phyloP scores from a whole-genome alignment of 2,888 invertebrate genomes.

The Neoascia interrupta region DNA sequence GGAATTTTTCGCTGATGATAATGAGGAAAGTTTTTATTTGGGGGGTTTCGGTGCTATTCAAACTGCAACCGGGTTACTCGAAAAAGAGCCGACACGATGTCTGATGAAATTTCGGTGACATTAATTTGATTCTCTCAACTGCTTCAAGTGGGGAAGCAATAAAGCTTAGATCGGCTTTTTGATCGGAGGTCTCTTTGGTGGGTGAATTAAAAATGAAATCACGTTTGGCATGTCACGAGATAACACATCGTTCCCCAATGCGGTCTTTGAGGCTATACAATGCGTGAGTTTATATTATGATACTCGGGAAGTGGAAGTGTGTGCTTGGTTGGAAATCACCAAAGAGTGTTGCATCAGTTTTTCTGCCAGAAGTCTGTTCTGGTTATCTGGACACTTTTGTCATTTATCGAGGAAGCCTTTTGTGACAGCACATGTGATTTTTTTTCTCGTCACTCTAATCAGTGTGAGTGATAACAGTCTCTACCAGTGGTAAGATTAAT shows the following conservation, averaged over 20 bases:
- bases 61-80: conserved; percentile 22
- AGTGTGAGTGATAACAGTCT: conserved; percentile 16
- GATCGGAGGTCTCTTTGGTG: no score
- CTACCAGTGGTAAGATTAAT: background rate
- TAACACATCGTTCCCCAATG: background rate
- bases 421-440: no score
- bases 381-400: background rate
- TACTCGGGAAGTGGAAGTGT: no score
- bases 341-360: conserved; percentile 44
- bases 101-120: no score
- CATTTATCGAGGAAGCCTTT: no score
- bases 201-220: conserved; percentile 7
- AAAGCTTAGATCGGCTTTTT: no score
- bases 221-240: conserved; percentile 10
- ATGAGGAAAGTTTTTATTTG: conserved; percentile 26
- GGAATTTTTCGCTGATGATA: conserved; percentile 27
- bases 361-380: background rate
- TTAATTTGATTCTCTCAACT: no score
- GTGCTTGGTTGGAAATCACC: conserved; percentile 12
- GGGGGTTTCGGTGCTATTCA: conserved; percentile 41
- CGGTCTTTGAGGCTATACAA: conserved; percentile 12
- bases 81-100: background rate
- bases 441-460: no score
- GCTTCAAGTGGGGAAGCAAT: no score
- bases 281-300: background rate